Evolutionary conservation across 2,113 vertebrate species (phyloP).

Genomic region (Sapajus apella): DNA sequence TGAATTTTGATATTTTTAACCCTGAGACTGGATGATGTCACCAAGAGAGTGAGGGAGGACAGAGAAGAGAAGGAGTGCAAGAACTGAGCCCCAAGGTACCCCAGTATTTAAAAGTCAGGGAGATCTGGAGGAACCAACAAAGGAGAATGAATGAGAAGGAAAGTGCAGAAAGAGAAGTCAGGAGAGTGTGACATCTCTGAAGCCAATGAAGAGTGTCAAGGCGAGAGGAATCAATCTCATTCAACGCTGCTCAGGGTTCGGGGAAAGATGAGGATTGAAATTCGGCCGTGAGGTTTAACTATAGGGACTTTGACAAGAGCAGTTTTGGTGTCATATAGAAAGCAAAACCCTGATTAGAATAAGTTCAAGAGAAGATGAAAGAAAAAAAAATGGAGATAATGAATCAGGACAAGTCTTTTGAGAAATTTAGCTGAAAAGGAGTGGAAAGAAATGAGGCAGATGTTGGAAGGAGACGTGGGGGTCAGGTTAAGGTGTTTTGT

Average conservation of each 20-base stretch:
- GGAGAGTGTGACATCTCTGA: not conserved
- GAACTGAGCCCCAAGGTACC: not conserved
- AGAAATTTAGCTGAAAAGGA: not conserved
- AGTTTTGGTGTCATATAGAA: too few species aligned
- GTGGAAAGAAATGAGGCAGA: not conserved
- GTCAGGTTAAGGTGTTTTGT: not conserved
- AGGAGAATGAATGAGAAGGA: not conserved
- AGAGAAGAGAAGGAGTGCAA: not conserved
- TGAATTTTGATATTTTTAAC: not conserved
- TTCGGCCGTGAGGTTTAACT: not conserved
- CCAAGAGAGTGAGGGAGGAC: not conserved
- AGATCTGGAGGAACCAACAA: not conserved
- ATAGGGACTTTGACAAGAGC: not conserved
- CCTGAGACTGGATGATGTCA: not conserved
- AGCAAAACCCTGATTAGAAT: not conserved
- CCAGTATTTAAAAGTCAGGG: not conserved
- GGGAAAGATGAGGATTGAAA: not conserved
- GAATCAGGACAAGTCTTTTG: not conserved
- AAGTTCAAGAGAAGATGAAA: not conserved
- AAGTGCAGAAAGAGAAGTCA: not conserved
- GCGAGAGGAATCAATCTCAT: not conserved
- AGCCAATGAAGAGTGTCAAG: not conserved
- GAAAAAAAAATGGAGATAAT: not conserved
- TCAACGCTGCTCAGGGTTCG: too few species aligned
- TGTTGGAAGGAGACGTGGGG: not conserved